Base-by-base conservation (phyloP, 2,113 vertebrate species). In the Crotalus viridis region DNA sequence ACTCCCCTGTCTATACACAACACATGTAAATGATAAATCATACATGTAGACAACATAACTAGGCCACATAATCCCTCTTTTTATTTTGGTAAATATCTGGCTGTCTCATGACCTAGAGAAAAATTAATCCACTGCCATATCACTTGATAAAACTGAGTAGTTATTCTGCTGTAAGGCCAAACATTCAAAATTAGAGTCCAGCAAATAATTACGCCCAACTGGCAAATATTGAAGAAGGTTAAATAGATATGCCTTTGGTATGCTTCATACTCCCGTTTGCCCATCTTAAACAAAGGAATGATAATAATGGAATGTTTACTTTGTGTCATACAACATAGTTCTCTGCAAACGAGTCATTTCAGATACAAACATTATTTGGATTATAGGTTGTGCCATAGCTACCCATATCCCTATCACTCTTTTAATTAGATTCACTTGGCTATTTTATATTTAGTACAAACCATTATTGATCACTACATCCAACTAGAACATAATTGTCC, bases 161-260 rank as follows among this genome's bases (percentile, higher is more conserved):
- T 92, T 92, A 57, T 90, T 52, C 57, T 69, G 57, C 48, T 69
- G 24, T 12, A 51, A 39, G 55, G 39, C 33, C 51, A 92, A 92
- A 26, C 7, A 17, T 91, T 57, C 86, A 87, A 91, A 55, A 93
- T n/a, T 26, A 61, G 74, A 64, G 56, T 52, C 85, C 0, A 0
- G 54, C 74, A 94, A 96, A 95, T 92, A 94, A 93, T 10, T 21
- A 87, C 43, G 86, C 81, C 54, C 74, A 46, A 90, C 52, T 85
- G 88, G 74, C 54, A 93, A 96, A 87, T 52, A 94, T 0, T 0
- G 91, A 52, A 52, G 93, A 93, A 91, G 92, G 52, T 92, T 93
- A 90, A 56, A 81, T 90, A 43, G 61, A 57, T 87, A 91, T 88
- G 93, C 93, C 19, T 91, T 88, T 61, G 28, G 51, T n/a, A 81